These are phyloP conservation scores for Podotricha telesiphe DNA, from an alignment of 2,888 invertebrate genomes.

Conservation along the genomic window DNA sequence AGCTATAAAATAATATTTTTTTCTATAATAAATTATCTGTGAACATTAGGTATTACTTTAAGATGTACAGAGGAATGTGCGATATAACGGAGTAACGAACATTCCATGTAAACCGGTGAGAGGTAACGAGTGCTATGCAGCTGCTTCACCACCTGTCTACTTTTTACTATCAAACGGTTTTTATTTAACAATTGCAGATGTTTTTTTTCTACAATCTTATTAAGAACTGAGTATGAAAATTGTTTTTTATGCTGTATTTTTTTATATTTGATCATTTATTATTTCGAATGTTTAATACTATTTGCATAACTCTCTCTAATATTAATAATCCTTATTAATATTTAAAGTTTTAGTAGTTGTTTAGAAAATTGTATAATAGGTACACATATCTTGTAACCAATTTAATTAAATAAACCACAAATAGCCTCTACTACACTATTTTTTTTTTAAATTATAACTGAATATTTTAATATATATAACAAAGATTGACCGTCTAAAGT, in stretches of 20 bases:
- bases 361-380: no score
- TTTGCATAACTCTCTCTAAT: no score
- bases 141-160: constrained; percentile 22
- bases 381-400: no score
- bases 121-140: constrained; percentile 25
- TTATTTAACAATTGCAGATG: constrained; percentile 8
- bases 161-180: constrained; percentile 10
- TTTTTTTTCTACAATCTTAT: background rate
- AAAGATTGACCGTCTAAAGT: background rate
- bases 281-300: no score
- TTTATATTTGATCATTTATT: no score
- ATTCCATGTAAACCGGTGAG: constrained; percentile 32
- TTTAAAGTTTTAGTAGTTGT: no score
- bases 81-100: constrained; percentile 26
- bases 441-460: no score
- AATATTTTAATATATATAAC: background rate
- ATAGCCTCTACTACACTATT: no score
- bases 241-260: background rate
- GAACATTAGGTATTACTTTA: background rate
- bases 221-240: no score
- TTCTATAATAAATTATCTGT: background rate
- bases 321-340: no score
- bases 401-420: no score
- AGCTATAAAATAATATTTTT: no score
- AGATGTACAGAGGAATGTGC: constrained; percentile 18